Conservation (phyloP, 1,140 invertebrate genomes). For the Conus betulinus region DNA sequence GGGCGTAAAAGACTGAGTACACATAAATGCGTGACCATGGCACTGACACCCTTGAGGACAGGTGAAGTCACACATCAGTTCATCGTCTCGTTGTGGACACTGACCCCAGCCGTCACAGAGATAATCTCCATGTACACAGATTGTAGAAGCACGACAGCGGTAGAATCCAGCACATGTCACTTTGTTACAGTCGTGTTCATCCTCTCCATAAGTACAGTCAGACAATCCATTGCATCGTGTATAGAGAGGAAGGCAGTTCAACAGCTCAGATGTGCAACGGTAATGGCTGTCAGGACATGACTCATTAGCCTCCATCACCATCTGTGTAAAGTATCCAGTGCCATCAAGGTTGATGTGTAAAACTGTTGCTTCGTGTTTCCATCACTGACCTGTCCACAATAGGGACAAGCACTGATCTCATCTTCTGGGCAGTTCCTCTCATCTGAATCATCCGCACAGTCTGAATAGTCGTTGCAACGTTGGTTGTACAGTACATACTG, state of each 20-base stretch:
- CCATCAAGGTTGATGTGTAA: slow-evolving; percentile 16
- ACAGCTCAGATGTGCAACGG: not conserved
- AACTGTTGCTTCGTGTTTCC: not conserved
- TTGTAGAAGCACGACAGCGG: not conserved
- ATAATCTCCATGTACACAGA: not conserved
- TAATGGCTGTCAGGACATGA: slow-evolving; percentile 14
- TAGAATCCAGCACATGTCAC: slow-evolving; percentile 3
- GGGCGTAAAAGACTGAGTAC: not conserved
- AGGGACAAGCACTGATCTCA: not conserved
- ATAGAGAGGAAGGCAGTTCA: not conserved
- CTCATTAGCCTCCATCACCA: not conserved
- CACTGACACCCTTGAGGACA: not conserved
- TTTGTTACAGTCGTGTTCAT: not conserved
- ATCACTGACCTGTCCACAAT: not conserved
- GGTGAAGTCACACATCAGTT: not conserved
- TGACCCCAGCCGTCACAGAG: slow-evolving; percentile 21
- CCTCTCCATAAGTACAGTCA: not conserved
- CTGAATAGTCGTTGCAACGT: not conserved
- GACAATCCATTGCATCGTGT: not conserved
- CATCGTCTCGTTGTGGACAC: slow-evolving; percentile 20
- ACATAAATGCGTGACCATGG: not conserved
- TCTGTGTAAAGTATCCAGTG: not conserved
- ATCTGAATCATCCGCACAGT: slow-evolving; percentile 16
- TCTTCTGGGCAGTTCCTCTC: not conserved
- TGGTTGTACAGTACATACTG: not conserved